These are phyloP conservation scores for Chaetorhynchus papuensis DNA, from an alignment of 2,113 vertebrate species.

Conservation along the genomic window DNA sequence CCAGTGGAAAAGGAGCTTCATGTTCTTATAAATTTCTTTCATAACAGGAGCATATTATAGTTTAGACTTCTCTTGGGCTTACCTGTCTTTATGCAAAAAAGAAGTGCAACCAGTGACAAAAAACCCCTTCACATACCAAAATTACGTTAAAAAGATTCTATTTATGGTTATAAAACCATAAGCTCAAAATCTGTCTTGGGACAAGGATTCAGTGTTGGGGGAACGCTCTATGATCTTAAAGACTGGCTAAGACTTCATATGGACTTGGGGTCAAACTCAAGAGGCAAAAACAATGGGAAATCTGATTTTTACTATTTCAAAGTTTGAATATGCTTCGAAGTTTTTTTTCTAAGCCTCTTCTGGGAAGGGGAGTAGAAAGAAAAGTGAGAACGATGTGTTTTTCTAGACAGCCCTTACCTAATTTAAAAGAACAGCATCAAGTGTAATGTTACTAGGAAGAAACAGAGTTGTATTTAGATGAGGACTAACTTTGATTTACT, in stretches of 20 bases:
- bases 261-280: not conserved
- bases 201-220: not conserved
- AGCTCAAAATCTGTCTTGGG: not conserved
- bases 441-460: not conserved
- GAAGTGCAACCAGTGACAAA: not conserved
- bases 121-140: not conserved
- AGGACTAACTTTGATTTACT: not conserved
- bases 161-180: constrained; percentile 18
- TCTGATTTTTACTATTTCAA: not conserved
- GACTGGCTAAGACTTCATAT: not conserved
- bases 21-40: not conserved
- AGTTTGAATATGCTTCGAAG: not conserved
- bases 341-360: not conserved
- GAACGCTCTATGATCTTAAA: not conserved
- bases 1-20: constrained; percentile 53
- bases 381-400: not conserved
- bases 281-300: not conserved
- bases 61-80: not conserved
- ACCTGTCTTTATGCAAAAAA: not conserved
- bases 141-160: not conserved
- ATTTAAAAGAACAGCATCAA: not conserved
- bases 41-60: not conserved
- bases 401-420: not conserved
- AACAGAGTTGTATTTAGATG: not conserved
- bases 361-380: not conserved